Percentiles rank a stretch among this genome's conserved stretches.
These are phyloP conservation scores for Hozukius guyotensis DNA, from an alignment of 2,797 vertebrate species.

Conservation along the genomic window DNA sequence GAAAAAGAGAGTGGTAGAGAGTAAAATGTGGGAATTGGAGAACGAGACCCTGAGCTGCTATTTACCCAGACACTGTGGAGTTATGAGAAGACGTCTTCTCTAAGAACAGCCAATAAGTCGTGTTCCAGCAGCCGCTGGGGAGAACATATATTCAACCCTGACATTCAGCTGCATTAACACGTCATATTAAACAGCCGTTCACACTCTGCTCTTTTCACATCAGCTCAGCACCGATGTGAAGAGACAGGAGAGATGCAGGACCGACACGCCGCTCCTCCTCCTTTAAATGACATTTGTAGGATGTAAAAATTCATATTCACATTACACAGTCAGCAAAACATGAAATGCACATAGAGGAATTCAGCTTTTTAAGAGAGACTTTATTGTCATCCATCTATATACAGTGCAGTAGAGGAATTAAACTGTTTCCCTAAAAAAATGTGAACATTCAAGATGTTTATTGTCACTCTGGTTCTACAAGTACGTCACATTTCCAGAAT, in stretches of 20 bases:
- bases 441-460: background rate
- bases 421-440: background rate
- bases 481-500: too few species aligned
- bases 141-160: conserved; percentile 23
- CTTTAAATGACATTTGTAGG: conserved; percentile 1
- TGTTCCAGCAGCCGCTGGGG: background rate
- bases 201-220: conserved; percentile 42
- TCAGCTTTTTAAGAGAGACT: background rate
- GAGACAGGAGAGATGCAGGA: conserved; percentile 5
- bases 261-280: background rate
- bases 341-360: background rate
- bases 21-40: background rate
- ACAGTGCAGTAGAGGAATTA: background rate
- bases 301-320: background rate
- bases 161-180: conserved; percentile 56
- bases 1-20: background rate
- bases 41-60: background rate
- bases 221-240: conserved; percentile 20
- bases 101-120: conserved; percentile 24
- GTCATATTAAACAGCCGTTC: conserved; percentile 45
- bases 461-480: background rate
- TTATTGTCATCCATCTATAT: background rate
- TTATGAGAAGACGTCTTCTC: conserved; percentile 22
- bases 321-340: background rate
- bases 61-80: conserved; percentile 35